A percentile compares a stretch with the other conserved stretches of the same genome.
Conservation (phyloP, 2,113 vertebrate genomes). For the Poeciliopsis prolifica region DNA sequence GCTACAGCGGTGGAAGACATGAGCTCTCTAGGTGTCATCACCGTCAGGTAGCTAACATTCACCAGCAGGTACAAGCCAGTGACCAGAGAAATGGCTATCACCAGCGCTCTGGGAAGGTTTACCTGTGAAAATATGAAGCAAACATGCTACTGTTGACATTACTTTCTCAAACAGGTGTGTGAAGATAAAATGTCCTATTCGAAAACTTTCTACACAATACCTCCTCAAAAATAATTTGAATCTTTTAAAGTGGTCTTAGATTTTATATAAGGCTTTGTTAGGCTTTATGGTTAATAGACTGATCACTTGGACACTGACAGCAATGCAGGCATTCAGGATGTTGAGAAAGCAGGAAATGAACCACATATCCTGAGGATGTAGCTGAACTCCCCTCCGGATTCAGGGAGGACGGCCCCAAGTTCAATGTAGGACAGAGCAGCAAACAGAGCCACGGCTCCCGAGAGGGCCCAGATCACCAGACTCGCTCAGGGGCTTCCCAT, state of each 20-base stretch:
- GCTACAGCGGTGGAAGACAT: slow-evolving; percentile 85
- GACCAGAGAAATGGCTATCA: slow-evolving; percentile 88
- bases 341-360: slow-evolving; percentile 84
- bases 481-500: slow-evolving; percentile 84
- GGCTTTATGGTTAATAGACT: background rate
- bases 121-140: slow-evolving; percentile 70
- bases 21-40: slow-evolving; percentile 85
- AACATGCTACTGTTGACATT: background rate
- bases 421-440: slow-evolving; percentile 84
- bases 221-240: no score
- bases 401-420: slow-evolving; percentile 82
- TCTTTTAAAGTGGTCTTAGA: background rate
- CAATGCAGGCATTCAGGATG: slow-evolving; percentile 77
- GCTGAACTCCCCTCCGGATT: slow-evolving; percentile 87
- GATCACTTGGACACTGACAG: slow-evolving; percentile 77
- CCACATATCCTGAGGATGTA: slow-evolving; percentile 86
- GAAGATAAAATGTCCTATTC: no score
- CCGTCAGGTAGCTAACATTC: slow-evolving; percentile 89
- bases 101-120: slow-evolving; percentile 85
- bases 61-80: slow-evolving; percentile 87
- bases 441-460: slow-evolving; percentile 78
- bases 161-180: background rate
- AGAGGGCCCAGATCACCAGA: slow-evolving; percentile 82
- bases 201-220: no score
- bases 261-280: background rate